Percentiles rank a stretch among this genome's conserved stretches.
phyloP scores from a whole-genome alignment of 1,140 invertebrate species.

The Melanaphis sacchari region DNA sequence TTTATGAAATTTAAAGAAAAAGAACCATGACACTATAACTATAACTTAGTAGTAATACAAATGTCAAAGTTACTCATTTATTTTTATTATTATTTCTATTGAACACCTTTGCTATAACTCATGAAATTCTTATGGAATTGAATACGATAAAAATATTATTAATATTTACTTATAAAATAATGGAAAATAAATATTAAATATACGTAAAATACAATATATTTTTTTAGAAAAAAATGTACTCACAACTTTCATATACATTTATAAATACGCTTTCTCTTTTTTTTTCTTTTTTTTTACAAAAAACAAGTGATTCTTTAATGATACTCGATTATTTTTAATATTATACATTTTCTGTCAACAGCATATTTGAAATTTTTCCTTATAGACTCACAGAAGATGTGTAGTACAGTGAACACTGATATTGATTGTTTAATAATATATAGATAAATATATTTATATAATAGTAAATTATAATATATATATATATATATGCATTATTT shows the following conservation, averaged over 20 bases:
- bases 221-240: not conserved
- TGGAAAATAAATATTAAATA: not conserved
- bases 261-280: not conserved
- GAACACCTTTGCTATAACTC: not conserved
- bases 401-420: slow-evolving; percentile 3
- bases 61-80: not conserved
- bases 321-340: slow-evolving; percentile 16
- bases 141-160: not conserved
- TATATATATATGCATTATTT: not conserved
- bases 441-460: not conserved
- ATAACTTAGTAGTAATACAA: not conserved
- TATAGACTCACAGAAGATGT: not conserved
- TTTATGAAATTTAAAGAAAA: not conserved
- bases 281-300: not conserved
- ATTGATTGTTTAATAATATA: not conserved
- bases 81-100: slow-evolving; percentile 26
- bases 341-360: not conserved
- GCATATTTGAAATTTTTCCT: not conserved
- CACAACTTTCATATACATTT: not conserved
- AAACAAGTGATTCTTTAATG: not conserved
- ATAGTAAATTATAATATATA: not conserved
- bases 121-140: not conserved
- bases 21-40: not conserved
- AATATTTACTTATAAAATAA: not conserved
- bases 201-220: not conserved